A percentile compares a stretch with the other conserved stretches of the same genome.
Conservation (phyloP, 2,113 vertebrate species). For the Hoplias malabaricus region DNA sequence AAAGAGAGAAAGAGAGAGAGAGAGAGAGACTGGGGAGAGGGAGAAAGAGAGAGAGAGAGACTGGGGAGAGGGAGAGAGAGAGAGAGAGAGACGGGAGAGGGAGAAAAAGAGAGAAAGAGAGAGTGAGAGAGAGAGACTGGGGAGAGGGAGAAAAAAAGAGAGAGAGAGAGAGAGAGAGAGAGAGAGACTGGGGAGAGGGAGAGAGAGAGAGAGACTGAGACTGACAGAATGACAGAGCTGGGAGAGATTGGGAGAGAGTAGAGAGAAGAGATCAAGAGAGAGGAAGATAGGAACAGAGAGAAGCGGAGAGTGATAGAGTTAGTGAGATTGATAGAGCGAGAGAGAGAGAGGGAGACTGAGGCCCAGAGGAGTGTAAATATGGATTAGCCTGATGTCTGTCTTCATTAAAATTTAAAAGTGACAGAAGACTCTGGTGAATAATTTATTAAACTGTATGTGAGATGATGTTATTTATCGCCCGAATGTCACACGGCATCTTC, state of each 20-base stretch:
- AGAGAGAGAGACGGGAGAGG: no score
- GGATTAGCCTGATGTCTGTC: conserved; percentile 49
- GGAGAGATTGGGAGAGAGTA: not conserved
- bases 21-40: no score
- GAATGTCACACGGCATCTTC: not conserved
- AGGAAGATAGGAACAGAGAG: no score
- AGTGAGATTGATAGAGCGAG: not conserved
- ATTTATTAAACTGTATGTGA: conserved; percentile 41
- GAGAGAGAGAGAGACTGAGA: not conserved
- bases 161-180: not conserved
- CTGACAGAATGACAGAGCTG: no score
- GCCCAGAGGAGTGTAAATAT: conserved; percentile 42
- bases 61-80: no score
- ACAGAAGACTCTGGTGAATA: conserved; percentile 48
- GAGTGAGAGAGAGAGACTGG: no score
- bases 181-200: not conserved
- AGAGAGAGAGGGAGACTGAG: not conserved
- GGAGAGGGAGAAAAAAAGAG: not conserved
- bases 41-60: no score
- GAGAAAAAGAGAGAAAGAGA: no score
- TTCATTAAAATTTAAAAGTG: conserved; percentile 53
- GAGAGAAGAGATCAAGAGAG: no score
- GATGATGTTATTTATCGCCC: conserved; percentile 33
- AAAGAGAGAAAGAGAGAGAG: no score
- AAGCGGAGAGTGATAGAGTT: not conserved